These are phyloP conservation scores for Etheostoma nigrum DNA, from an alignment of 2,797 vertebrate genomes.

Conservation along the genomic window DNA sequence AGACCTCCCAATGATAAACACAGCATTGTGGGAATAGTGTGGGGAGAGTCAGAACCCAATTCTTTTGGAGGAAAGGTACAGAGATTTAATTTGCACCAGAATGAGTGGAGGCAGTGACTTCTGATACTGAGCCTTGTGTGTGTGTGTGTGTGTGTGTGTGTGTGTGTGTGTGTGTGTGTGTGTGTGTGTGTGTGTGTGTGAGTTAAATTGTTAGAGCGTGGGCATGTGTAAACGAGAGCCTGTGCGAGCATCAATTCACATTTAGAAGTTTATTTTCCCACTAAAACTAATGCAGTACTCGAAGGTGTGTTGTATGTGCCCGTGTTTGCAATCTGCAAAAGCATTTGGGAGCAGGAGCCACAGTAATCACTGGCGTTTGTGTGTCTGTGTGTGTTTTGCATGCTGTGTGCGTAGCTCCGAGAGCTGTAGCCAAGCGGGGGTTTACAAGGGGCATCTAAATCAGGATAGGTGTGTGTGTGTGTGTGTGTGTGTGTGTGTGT, in stretches of 20 bases:
- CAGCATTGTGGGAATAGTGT: constrained; percentile 9
- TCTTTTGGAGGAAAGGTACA: not conserved
- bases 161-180: not conserved
- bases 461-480: constrained; percentile 36
- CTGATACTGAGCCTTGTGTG: not conserved
- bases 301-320: constrained; percentile 1
- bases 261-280: constrained; percentile 20
- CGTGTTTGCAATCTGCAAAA: constrained; percentile 26
- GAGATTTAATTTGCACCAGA: not conserved
- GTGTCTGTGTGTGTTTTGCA: constrained; percentile 41
- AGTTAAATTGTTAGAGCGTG: constrained; percentile 17
- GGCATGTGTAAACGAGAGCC: constrained; percentile 1
- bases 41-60: not conserved
- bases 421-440: constrained; percentile 48
- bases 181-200: not conserved
- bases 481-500: constrained; percentile 27
- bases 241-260: constrained; percentile 25
- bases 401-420: constrained; percentile 36
- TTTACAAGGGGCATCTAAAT: constrained; percentile 61
- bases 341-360: constrained; percentile 26
- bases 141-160: not conserved
- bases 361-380: constrained; percentile 19
- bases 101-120: not conserved
- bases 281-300: constrained; percentile 3
- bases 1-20: constrained; percentile 41